Conservation (phyloP, 1,140 invertebrate species). For the Cyclargus thomasi region DNA sequence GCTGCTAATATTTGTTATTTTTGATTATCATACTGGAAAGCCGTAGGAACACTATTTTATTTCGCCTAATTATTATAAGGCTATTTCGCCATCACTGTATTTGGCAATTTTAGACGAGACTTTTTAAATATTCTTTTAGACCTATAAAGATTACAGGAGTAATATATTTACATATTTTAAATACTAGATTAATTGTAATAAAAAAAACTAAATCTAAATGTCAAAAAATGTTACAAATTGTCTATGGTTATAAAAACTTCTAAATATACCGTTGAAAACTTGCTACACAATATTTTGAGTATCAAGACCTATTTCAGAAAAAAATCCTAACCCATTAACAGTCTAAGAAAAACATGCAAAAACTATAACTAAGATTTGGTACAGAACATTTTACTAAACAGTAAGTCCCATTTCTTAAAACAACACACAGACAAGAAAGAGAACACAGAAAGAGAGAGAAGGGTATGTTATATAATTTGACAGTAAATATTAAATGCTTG, state of each 20-base stretch:
- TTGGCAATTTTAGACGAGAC: neutral
- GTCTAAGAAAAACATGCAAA: neutral
- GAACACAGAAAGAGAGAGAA: neutral
- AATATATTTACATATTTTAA: neutral
- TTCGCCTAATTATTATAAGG: neutral
- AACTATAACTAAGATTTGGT: neutral
- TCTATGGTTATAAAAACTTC: neutral
- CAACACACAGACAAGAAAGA: neutral
- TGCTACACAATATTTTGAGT: neutral
- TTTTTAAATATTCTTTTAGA: neutral
- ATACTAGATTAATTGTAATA: neutral
- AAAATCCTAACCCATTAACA: neutral
- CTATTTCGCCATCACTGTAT: neutral
- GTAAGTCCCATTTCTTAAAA: neutral
- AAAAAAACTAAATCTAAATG: neutral
- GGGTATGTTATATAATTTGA: neutral
- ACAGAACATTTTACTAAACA: neutral
- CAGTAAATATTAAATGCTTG: neutral
- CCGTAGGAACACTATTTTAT: slow-evolving; percentile 5
- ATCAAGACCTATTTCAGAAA: neutral
- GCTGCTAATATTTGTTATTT: neutral
- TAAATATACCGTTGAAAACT: neutral
- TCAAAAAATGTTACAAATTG: slow-evolving; percentile 2
- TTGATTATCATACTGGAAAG: neutral
- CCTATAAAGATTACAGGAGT: neutral